Base-by-base conservation (phyloP, 2,797 vertebrate genomes). In the Rousettus madagascariensis region DNA sequence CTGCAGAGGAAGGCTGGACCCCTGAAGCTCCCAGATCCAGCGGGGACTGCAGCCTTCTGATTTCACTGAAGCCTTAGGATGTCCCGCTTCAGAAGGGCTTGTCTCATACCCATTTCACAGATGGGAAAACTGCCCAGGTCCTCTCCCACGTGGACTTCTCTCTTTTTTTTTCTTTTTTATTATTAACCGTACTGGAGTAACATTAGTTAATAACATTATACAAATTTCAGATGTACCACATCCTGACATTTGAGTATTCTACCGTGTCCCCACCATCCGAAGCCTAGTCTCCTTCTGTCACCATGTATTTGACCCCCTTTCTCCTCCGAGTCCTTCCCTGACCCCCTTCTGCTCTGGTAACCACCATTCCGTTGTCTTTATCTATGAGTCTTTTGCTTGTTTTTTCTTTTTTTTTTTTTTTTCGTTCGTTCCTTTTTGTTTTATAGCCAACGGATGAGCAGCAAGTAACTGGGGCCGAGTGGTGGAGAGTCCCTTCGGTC, bases 11-110 rank as follows among this genome's bases (percentile, higher is more conserved):
- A 57, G 8, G 1, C 74, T 5, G 43, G 30, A 53, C 3, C 46
- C 66, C 28, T 8, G 1, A 6, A 0, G 49, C 28, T 68, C 20
- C 59, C 7, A 30, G 26, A 20, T 24, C 41, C 1, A 0, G 24
- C 19, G 0, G 0, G 26, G n/a, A 1, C 90, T n/a, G 43, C 33
- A 57, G 51, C 22, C 11, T 26, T 26, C 3, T 20, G 2, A 5
- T n/a, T 12, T 2, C 9, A 22, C 11, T 6, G 13, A 55, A 85
- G 20, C 12, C 33, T 51, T 38, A 2, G 43, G 15, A 13, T 0
- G 6, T 17, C 43, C 72, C 57, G 16, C 10, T 69, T 41, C 77
- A 10, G 46, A 36, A 33, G 5, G 33, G 17, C 71, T 36, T 28
- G 22, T 33, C 5, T 11, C 10, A 30, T 3, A 30, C 22, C 87